Base-by-base conservation (phyloP, 2,888 invertebrate species). In the Tetragonisca angustula region DNA sequence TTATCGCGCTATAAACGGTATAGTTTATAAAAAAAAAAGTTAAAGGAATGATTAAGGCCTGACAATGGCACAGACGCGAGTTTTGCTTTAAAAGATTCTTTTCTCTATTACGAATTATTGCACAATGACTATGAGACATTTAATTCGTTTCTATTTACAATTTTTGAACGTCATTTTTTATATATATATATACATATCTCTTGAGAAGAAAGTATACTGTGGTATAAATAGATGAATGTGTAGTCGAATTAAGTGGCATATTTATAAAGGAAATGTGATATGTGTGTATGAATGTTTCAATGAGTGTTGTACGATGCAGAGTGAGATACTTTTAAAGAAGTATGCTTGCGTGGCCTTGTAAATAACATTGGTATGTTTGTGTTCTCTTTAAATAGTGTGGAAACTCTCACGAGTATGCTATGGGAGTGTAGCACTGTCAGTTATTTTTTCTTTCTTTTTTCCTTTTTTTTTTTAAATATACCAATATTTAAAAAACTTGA, bases 161-260 rank as follows among this genome's bases (percentile, higher is more conserved):
- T 84, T 71, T 79, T 76, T 78, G 67, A 85, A 78, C 68, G 79
- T 81, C 70, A 83, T 71, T 61, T 87, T 83, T 59, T 69, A 64
- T 49, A 70, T 24, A 36, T 36, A 36, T 36, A 36, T 36, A 43
- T 43, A 43, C 43, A 43, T 79, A 71, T 85, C 56, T 72, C 68
- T 81, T 81, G 73, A 79, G 84, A 81, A 79, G 68, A 84, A 78
- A 67, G 78, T 87, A 83, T 86, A 86, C 73, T 90, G 85, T 91
- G 91, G 92, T 91, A 89, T 88, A 90, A 90, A 91, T 92, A 91
- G 93, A 84, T 93, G 93, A 93, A 93, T 93, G 93, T 89, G 87
- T 86, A 83, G 76, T 76, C 80, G 77, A 79, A 76, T 73, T 75
- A 79, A 83, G 76, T 89, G 89, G 86, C 70, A 81, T 76, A 85